A percentile compares a stretch with the other conserved stretches of the same genome.
phyloP scores from a whole-genome alignment of 2,113 vertebrate species.

The Psammodynastes pulverulentus region DNA sequence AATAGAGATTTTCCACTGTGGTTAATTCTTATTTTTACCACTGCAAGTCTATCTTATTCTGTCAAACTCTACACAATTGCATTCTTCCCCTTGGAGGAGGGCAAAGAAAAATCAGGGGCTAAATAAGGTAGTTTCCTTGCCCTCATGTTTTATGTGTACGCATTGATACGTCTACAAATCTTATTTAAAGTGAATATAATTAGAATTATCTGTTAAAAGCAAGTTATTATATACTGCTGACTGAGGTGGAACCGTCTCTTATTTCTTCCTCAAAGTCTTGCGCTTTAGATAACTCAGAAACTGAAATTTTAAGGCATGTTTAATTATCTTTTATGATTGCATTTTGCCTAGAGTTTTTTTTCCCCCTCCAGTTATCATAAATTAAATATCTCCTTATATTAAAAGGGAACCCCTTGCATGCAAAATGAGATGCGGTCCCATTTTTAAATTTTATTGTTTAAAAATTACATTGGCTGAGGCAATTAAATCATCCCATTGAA shows the following conservation, averaged over 20 bases:
- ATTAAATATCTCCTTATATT: conserved; percentile 35
- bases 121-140: background rate
- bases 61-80: background rate
- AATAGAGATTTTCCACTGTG: too few species aligned
- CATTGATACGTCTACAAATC: conserved; percentile 24
- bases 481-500: conserved; percentile 15
- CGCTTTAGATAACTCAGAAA: conserved; percentile 47
- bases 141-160: conserved; percentile 18
- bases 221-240: conserved; percentile 33
- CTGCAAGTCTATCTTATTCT: background rate
- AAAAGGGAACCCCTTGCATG: conserved; percentile 37
- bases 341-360: conserved; percentile 14
- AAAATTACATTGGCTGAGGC: conserved; percentile 21
- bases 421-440: background rate
- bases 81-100: background rate
- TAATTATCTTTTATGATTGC: conserved; percentile 42
- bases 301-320: conserved; percentile 22
- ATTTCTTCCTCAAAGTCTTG: conserved; percentile 38
- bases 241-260: conserved; percentile 34
- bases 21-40: background rate
- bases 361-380: conserved; percentile 6
- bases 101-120: background rate
- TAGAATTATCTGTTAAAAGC: conserved; percentile 49
- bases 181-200: conserved; percentile 58
- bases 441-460: conserved; percentile 32